Evolutionary conservation across 2,797 vertebrate species (phyloP).

Genomic region (Phylloscopus collybita): DNA sequence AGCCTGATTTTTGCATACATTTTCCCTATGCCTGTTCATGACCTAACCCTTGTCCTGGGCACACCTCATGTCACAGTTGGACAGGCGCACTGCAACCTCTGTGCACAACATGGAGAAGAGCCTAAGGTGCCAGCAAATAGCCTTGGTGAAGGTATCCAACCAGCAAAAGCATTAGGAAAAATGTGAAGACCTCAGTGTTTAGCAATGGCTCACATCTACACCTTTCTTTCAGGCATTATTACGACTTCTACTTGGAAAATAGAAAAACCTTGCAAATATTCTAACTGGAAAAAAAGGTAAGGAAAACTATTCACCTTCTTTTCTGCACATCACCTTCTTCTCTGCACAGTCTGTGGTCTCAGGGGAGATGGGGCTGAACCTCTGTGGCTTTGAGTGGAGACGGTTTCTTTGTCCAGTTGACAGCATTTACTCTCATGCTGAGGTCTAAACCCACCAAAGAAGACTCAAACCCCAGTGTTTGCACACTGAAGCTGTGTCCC

Average conservation of each 20-base stretch:
- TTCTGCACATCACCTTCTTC: background rate
- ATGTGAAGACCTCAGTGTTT: background rate
- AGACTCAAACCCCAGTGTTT: background rate
- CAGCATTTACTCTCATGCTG: background rate
- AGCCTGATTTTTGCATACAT: background rate
- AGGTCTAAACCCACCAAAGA: background rate
- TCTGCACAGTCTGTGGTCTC: background rate
- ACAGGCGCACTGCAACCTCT: background rate
- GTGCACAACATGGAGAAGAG: accelerated
- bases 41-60: background rate
- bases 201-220: background rate
- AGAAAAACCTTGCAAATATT: background rate
- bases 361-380: background rate
- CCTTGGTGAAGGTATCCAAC: background rate
- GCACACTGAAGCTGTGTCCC: background rate
- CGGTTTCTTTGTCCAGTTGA: accelerated
- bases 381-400: background rate
- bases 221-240: background rate
- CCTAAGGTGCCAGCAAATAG: accelerated
- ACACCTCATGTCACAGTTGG: background rate
- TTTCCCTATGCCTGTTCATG: background rate
- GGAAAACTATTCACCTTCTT: background rate
- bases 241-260: background rate
- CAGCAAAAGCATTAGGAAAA: background rate
- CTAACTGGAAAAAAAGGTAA: background rate